Evolutionary conservation across 2,888 invertebrate species (phyloP).

Genomic region (Xestia sexstrigata): DNA sequence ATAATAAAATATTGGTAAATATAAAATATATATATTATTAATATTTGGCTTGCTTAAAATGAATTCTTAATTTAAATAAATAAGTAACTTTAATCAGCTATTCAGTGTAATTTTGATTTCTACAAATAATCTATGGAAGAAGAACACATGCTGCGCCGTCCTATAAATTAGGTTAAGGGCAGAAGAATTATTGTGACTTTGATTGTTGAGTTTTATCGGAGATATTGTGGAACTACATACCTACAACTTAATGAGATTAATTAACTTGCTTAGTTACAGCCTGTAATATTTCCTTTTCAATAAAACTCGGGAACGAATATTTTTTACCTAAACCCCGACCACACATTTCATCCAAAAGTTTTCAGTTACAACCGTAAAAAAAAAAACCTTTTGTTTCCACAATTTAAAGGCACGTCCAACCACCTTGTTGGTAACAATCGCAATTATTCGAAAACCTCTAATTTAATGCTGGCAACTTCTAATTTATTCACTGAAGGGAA

Average conservation of each 20-base stretch:
- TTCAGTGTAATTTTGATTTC: neutral
- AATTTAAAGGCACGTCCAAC: conserved; percentile 50
- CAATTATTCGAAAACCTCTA: conserved; percentile 81
- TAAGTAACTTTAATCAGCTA: neutral
- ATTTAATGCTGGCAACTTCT: conserved; percentile 81
- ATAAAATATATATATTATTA: too few relatives aligned
- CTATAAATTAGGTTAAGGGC: too few relatives aligned
- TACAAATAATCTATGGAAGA: neutral
- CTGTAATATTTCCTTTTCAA: neutral
- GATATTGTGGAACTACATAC: neutral
- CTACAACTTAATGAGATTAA: neutral
- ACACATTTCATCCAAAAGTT: conserved; percentile 53
- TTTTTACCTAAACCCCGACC: conserved; percentile 18
- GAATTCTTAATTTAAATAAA: neutral
- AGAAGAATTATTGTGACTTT: neutral
- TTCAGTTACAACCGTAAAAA: conserved; percentile 39
- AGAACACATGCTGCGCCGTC: neutral
- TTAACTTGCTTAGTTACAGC: neutral
- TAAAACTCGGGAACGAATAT: conserved; percentile 1
- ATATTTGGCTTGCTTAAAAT: neutral
- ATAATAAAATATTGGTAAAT: neutral
- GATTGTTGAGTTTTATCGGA: neutral
- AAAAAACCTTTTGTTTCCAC: conserved; percentile 34
- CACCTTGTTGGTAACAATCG: conserved; percentile 75
- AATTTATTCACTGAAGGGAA: conserved; percentile 81